Evolutionary conservation across 2,797 vertebrate species (phyloP).

Genomic region (Poecilia wingei): DNA sequence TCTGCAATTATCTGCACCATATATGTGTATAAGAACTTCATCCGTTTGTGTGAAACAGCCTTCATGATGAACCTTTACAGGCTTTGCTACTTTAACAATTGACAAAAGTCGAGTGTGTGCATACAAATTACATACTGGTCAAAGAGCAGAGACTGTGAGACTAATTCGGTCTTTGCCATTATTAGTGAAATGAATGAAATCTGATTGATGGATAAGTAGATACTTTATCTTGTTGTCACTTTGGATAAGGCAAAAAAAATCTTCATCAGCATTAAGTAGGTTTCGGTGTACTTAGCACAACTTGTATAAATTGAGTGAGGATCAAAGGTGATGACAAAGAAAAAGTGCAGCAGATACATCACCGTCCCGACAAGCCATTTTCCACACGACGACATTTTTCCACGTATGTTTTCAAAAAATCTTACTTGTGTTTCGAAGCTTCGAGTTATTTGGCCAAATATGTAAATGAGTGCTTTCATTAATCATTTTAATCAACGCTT

Average conservation of each 20-base stretch:
- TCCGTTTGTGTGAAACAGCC: not conserved
- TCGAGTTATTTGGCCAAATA: not conserved
- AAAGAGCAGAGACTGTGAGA: constrained; percentile 34
- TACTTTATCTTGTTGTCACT: constrained; percentile 45
- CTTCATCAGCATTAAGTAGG: constrained; percentile 47
- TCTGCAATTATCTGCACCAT: not conserved
- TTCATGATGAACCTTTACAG: not conserved
- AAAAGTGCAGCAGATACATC: constrained; percentile 23
- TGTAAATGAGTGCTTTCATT: not conserved
- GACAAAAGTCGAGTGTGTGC: not conserved
- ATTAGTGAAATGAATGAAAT: constrained; percentile 24
- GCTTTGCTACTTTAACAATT: not conserved
- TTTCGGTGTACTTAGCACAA: constrained; percentile 38
- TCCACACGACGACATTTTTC: not conserved
- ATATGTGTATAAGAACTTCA: not conserved
- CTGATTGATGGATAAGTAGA: constrained; percentile 47
- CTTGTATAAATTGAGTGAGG: constrained; percentile 36
- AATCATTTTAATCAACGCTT: not conserved
- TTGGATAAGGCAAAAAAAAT: constrained; percentile 48
- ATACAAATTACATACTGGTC: constrained; percentile 32
- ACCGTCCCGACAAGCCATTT: constrained; percentile 8
- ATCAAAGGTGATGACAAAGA: constrained; percentile 46
- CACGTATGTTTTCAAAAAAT: not conserved
- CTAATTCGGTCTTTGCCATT: constrained; percentile 40
- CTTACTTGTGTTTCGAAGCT: not conserved